phyloP scores from a whole-genome alignment of 2,113 vertebrate genomes.

The Hyperoodon ampullatus region DNA sequence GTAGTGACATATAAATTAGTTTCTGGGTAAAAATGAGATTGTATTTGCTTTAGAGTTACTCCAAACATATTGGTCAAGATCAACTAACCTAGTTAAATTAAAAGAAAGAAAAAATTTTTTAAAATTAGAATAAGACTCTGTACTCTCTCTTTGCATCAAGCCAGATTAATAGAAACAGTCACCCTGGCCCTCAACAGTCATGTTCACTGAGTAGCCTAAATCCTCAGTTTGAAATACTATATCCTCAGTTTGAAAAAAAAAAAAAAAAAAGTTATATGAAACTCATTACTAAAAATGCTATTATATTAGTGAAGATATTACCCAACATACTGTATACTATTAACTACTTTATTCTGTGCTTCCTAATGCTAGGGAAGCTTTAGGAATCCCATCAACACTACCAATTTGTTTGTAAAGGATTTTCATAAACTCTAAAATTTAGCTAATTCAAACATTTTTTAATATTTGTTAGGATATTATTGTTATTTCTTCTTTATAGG shows the following conservation, averaged over 20 bases:
- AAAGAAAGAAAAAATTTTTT: not conserved
- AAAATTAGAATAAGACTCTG: not conserved
- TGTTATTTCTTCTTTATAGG: not conserved
- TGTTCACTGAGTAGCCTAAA: not conserved
- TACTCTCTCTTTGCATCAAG: not conserved
- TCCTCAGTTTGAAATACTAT: not conserved
- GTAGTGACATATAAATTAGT: not conserved
- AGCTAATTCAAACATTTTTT: not conserved
- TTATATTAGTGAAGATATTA: not conserved
- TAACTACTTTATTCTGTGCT: not conserved
- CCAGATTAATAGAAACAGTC: not conserved
- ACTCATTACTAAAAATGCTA: not conserved
- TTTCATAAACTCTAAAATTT: slow-evolving; percentile 37
- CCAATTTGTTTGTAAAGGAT: not conserved
- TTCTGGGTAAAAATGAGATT: slow-evolving; percentile 19
- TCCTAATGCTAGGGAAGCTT: not conserved
- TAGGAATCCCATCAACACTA: not conserved
- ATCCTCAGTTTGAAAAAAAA: not conserved
- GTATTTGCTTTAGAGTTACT: slow-evolving; percentile 29
- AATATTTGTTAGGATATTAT: slow-evolving; percentile 1
- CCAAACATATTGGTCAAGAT: not conserved
- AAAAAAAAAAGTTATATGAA: not conserved
- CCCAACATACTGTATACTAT: not conserved
- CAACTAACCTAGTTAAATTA: not conserved
- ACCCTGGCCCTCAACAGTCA: not conserved